A percentile compares a stretch with the other conserved stretches of the same genome.
phyloP scores from a whole-genome alignment of 2,797 vertebrate species.

The Anabacerthia variegaticeps region DNA sequence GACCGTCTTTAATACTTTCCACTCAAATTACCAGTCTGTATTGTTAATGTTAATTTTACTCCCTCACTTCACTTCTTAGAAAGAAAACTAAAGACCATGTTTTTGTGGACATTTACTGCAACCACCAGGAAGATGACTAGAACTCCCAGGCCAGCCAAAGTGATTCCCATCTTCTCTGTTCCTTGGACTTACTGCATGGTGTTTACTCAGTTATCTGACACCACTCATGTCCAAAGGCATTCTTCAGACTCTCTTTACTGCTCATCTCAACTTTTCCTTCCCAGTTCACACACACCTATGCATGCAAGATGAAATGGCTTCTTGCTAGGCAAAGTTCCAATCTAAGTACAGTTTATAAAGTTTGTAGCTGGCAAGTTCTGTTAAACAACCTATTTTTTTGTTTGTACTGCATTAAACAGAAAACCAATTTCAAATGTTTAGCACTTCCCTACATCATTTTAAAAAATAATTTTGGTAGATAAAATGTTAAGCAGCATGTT shows the following conservation, averaged over 20 bases:
- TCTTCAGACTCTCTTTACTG: not conserved
- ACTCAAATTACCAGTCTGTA: not conserved
- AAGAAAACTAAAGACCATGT: not conserved
- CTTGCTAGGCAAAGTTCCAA: conserved; percentile 31
- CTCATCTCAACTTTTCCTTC: not conserved
- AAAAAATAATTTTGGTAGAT: conserved; percentile 1
- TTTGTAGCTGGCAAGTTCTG: conserved; percentile 41
- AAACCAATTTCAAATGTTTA: conserved; percentile 45
- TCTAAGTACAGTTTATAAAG: conserved; percentile 36
- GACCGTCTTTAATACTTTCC: not conserved
- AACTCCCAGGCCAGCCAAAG: not conserved
- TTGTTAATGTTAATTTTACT: not conserved
- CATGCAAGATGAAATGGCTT: not conserved
- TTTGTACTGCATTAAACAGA: conserved; percentile 26
- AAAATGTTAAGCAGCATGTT: not conserved
- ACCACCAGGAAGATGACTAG: not conserved
- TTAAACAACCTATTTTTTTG: conserved; percentile 28
- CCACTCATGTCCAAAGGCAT: not conserved
- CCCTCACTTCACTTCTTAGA: not conserved
- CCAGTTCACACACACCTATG: not conserved
- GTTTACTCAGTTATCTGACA: not conserved
- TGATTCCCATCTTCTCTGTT: not conserved
- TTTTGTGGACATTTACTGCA: not conserved
- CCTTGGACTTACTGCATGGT: not conserved
- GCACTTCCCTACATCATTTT: not conserved